phyloP scores from a whole-genome alignment of 2,888 invertebrate species.

The Andrena flavipes region DNA sequence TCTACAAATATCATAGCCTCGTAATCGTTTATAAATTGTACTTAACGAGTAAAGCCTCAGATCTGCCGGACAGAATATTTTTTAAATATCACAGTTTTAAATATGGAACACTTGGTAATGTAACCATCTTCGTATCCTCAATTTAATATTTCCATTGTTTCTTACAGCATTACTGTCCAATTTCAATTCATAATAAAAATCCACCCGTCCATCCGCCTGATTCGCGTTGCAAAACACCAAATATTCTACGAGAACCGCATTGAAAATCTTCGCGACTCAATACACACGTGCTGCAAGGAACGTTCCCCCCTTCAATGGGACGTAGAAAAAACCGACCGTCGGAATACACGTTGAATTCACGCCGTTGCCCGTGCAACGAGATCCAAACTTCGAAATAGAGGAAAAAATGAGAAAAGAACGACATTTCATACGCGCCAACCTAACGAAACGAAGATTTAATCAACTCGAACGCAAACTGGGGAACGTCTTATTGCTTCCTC shows the following conservation, averaged over 20 bases:
- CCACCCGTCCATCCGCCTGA: too few relatives aligned
- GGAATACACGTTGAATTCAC: neutral
- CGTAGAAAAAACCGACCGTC: neutral
- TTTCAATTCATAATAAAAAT: neutral
- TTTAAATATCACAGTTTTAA: too few relatives aligned
- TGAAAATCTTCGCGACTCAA: too few relatives aligned
- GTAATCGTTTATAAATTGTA: too few relatives aligned
- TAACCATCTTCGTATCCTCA: neutral
- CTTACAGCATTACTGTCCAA: neutral
- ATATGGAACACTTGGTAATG: neutral
- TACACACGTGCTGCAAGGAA: too few relatives aligned
- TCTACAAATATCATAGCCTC: too few relatives aligned
- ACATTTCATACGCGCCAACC: constrained; percentile 8
- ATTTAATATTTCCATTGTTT: neutral
- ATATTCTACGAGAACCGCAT: too few relatives aligned
- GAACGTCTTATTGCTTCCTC: constrained; percentile 34
- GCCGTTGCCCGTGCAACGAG: neutral
- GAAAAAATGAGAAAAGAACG: neutral
- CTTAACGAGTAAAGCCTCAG: too few relatives aligned
- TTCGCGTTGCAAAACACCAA: too few relatives aligned
- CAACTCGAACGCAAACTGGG: constrained; percentile 34
- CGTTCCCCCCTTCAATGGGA: too few relatives aligned
- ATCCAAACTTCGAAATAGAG: neutral
- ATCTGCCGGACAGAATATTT: too few relatives aligned
- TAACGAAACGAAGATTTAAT: constrained; percentile 43